Evolutionary conservation across 2,888 invertebrate species (phyloP).

Genomic region (Leucoma salicis): DNA sequence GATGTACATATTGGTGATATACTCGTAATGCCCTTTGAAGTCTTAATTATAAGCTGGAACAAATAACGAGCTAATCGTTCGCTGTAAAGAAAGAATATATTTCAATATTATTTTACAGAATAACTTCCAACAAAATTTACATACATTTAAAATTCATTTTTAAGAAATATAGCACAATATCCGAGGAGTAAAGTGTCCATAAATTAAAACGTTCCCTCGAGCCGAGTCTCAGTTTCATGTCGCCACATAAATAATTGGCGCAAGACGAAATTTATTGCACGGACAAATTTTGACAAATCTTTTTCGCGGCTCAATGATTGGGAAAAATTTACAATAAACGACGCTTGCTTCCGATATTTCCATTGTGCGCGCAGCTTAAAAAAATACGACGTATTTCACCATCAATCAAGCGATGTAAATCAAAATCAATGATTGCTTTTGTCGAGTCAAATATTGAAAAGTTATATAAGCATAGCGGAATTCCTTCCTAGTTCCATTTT

Average conservation of each 20-base stretch:
- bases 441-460: neutral
- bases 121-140: conserved; percentile 11
- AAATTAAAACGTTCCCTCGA: conserved; percentile 64
- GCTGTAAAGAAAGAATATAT: neutral
- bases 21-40: too few species aligned
- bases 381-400: neutral
- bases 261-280: conserved; percentile 63
- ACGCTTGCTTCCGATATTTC: neutral
- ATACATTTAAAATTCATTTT: conserved; percentile 35
- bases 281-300: conserved; percentile 68
- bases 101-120: neutral
- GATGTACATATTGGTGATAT: too few species aligned
- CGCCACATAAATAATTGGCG: conserved; percentile 70
- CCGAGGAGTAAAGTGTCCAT: conserved; percentile 57
- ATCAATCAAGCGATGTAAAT: conserved; percentile 2
- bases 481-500: neutral
- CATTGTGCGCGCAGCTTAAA: conserved; percentile 2
- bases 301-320: conserved; percentile 32
- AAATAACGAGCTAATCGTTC: neutral
- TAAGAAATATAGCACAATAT: conserved; percentile 46
- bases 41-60: too few species aligned
- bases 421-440: conserved; percentile 3
- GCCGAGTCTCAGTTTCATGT: conserved; percentile 64
- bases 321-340: conserved; percentile 38
- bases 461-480: neutral